Evolutionary conservation across 1,140 invertebrate genomes (phyloP).

Genomic region (Sycophila sp.): DNA sequence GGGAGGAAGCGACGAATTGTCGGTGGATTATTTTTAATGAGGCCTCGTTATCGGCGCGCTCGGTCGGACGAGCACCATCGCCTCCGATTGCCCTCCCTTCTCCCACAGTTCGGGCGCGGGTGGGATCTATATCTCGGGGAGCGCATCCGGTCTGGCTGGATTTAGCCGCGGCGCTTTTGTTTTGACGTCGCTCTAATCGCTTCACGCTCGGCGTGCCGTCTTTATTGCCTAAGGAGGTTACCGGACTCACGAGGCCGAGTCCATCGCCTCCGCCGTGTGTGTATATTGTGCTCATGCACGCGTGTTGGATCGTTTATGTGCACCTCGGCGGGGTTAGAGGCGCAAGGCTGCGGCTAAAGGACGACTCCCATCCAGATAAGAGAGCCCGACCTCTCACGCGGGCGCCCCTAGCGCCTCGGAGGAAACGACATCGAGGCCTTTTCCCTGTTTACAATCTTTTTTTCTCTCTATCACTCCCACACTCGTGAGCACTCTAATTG

Average conservation of each 20-base stretch:
- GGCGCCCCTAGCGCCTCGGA: background rate
- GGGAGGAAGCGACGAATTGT: background rate
- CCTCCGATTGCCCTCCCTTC: too few relatives aligned
- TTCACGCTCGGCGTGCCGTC: constrained; percentile 12
- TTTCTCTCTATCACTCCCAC: background rate
- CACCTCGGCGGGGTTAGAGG: too few relatives aligned
- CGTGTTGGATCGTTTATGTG: too few relatives aligned
- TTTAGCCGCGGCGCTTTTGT: background rate
- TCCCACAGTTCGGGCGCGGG: too few relatives aligned
- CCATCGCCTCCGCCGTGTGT: too few relatives aligned
- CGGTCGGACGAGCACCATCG: too few relatives aligned
- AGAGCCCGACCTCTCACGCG: background rate
- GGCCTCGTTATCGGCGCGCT: background rate
- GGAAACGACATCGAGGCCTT: background rate
- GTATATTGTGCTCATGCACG: background rate
- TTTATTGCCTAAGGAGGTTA: constrained; percentile 20
- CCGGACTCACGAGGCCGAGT: constrained; percentile 6
- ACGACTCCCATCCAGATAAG: constrained; percentile 19
- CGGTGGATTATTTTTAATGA: background rate
- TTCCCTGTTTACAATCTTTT: too few relatives aligned
- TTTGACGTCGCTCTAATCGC: constrained; percentile 21
- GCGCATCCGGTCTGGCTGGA: background rate
- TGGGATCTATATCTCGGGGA: background rate
- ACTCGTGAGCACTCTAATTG: background rate
- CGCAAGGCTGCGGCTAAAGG: constrained; percentile 11